Base-by-base conservation (phyloP, 2,113 vertebrate species). In the Ursus arctos region DNA sequence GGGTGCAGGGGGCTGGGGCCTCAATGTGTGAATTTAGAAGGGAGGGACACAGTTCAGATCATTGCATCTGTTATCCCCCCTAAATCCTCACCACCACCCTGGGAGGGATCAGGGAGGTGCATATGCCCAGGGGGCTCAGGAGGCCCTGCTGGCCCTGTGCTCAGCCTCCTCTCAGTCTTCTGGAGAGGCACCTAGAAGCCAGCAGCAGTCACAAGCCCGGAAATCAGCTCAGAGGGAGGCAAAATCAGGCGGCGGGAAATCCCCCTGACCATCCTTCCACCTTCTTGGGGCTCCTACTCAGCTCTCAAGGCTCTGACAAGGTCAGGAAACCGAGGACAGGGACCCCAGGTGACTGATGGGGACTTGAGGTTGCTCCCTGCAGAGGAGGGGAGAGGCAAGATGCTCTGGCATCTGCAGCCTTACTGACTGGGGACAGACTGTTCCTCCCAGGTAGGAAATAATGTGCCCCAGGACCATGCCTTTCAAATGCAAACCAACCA, bases 11-110 rank as follows among this genome's bases (percentile, higher is more conserved):
- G 65, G 7, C 61, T 36, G 83, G 55, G 74, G 0, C 15, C 12
- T 9, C 57, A 53, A 28, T 33, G 12, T 19, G 43, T 16, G 85
- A 33, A 55, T 13, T 55, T 22, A 26, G 61, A n/a, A 3, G 21
- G 53, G 22, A 33, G 26, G 69, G 22, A 33, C 36, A 26, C 10
- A 49, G 4, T 33, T 76, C 81, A 69, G 21, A 11, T 43, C 5
- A 12, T 7, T 26, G 28, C 3, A 3, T 14, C 36, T 0, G 5
- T 1, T 1, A 0, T 2, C 47, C 21, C 26, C 26, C 55, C 55
- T 74, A n/a, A 31, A 14, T 24, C 65, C 57, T 72, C 21, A 10
- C 4, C 11, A 1, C 12, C 3, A 4, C 55, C 40, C 15, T 82
- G 57, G 28, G 1, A 67, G 65, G 40, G 69, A n/a, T 12, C 43